A percentile compares a stretch with the other conserved stretches of the same genome.
Conservation (phyloP, 92 coral and sea anemone species). For the Virgularia gustaviana region DNA sequence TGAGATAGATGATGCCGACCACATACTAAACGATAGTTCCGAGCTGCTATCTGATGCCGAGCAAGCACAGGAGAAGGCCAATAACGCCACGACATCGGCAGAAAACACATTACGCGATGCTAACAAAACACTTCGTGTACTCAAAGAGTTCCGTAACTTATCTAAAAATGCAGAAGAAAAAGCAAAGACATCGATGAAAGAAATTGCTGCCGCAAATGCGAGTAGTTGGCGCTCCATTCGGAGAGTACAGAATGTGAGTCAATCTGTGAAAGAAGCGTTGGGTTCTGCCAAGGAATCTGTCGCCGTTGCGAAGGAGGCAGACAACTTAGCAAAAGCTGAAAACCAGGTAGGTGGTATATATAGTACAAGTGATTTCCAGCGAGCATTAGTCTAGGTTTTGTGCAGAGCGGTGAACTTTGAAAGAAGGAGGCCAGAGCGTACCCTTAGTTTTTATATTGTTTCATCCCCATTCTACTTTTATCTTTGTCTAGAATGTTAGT, state of each 20-base stretch:
- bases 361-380: too few species aligned
- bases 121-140: constrained; percentile 59
- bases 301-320: constrained; percentile 54
- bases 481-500: too few species aligned
- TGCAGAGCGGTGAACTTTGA: too few species aligned
- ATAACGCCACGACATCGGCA: constrained; percentile 65
- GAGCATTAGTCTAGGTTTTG: too few species aligned
- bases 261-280: constrained; percentile 66
- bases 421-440: too few species aligned
- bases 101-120: constrained; percentile 66
- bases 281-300: constrained; percentile 49
- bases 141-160: constrained; percentile 58
- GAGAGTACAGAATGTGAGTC: constrained; percentile 56
- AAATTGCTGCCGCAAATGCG: constrained; percentile 55
- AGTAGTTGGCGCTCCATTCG: constrained; percentile 69
- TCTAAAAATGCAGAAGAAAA: constrained; percentile 61
- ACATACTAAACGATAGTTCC: constrained; percentile 32
- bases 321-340: constrained; percentile 56
- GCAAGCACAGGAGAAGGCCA: constrained; percentile 57
- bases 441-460: too few species aligned
- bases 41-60: constrained; percentile 60
- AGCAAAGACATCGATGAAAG: constrained; percentile 63
- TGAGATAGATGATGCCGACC: constrained; percentile 40
- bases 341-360: constrained; percentile 57
- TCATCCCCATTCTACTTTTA: too few species aligned